These are phyloP conservation scores for Proales similis DNA, from an alignment of 1,140 invertebrate genomes.

Conservation along the genomic window DNA sequence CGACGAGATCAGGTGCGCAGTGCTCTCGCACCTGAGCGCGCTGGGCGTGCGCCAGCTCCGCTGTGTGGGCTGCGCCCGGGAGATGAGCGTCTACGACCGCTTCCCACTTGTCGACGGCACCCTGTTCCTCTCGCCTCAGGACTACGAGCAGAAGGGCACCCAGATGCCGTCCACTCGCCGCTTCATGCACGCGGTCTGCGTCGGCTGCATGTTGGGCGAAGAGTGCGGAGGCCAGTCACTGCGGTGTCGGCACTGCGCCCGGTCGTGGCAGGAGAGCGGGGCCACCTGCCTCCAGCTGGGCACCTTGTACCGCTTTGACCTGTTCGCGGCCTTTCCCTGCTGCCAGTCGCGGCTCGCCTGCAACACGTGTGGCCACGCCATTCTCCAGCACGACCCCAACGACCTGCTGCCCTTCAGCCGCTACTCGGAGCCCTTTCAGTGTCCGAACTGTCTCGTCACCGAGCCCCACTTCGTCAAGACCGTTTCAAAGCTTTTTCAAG, in stretches of 20 bases:
- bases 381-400: neutral
- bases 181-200: conserved; percentile 5
- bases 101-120: conserved; percentile 94
- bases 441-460: conserved; percentile 16
- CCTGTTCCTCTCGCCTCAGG: conserved; percentile 79
- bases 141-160: conserved; percentile 40
- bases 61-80: conserved; percentile 75
- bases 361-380: neutral
- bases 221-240: neutral
- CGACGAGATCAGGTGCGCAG: conserved; percentile 87
- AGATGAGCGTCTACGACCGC: conserved; percentile 82
- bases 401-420: conserved; percentile 6
- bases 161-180: conserved; percentile 1
- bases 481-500: no score
- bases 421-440: conserved; percentile 25
- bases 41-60: conserved; percentile 68
- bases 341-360: conserved; percentile 7
- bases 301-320: conserved; percentile 29
- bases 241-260: conserved; percentile 4
- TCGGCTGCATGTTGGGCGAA: conserved; percentile 7
- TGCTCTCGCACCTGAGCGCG: conserved; percentile 76
- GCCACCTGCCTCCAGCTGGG: conserved; percentile 17
- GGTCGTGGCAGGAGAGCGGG: neutral
- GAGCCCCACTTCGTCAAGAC: conserved; percentile 11
- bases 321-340: conserved; percentile 38